These are phyloP conservation scores for Callimorpha dominula DNA, from an alignment of 2,888 invertebrate species.

Conservation along the genomic window DNA sequence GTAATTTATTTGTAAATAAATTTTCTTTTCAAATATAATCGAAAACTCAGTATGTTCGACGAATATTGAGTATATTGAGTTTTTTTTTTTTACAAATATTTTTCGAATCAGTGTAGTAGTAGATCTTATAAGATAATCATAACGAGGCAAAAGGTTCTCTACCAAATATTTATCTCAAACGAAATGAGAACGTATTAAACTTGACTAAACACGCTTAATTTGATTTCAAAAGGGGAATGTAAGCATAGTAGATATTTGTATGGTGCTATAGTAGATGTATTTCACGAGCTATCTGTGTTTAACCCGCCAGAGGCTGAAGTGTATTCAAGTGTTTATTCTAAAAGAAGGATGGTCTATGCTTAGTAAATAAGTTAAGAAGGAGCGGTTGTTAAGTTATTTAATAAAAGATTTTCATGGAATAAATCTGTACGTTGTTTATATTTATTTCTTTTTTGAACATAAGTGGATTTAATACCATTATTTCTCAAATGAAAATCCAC, in stretches of 20 bases:
- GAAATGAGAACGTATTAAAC: background rate
- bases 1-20: conserved; percentile 24
- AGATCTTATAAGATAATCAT: background rate
- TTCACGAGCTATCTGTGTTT: background rate
- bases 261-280: background rate
- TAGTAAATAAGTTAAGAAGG: no score
- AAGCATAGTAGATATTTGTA: background rate
- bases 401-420: no score
- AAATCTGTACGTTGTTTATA: no score
- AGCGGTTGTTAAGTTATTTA: no score
- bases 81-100: no score
- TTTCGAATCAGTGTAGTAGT: background rate
- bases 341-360: background rate
- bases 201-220: background rate
- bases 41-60: background rate
- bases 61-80: background rate
- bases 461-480: no score
- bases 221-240: background rate
- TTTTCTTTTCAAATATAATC: background rate
- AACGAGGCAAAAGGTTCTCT: background rate
- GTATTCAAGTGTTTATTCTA: background rate
- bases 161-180: background rate
- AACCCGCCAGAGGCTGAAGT: background rate
- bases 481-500: no score
- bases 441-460: no score